Evolutionary conservation across 2,888 invertebrate species (phyloP).

Genomic region (Melieria crassipennis): DNA sequence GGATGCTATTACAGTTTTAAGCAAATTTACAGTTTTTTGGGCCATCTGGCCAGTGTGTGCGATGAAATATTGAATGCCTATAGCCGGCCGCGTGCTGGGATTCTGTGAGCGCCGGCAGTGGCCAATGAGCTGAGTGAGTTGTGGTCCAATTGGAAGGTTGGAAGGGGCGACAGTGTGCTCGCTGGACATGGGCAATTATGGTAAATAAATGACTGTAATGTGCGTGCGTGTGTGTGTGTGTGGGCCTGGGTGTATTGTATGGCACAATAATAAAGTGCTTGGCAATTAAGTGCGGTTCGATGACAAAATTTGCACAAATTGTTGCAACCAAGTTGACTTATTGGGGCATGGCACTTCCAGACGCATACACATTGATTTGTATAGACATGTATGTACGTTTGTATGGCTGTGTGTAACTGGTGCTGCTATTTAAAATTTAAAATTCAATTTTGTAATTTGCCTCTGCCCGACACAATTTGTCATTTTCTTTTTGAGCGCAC

Average conservation of each 20-base stretch:
- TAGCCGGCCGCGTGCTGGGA: too few relatives aligned
- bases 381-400: background rate
- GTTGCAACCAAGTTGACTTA: slow-evolving; percentile 46
- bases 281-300: slow-evolving; percentile 17
- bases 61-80: too few relatives aligned
- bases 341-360: slow-evolving; percentile 2
- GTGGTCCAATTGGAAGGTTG: too few relatives aligned
- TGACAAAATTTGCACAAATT: slow-evolving; percentile 30
- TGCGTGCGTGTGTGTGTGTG: background rate
- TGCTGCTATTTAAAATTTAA: slow-evolving; percentile 13
- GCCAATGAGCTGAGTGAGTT: too few relatives aligned
- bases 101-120: too few relatives aligned
- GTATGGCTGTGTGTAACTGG: background rate
- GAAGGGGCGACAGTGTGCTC: too few relatives aligned
- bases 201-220: background rate
- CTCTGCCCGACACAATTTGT: background rate
- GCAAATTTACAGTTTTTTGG: too few relatives aligned
- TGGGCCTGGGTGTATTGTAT: slow-evolving; percentile 12
- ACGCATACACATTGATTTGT: background rate
- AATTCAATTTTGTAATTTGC: slow-evolving; percentile 17
- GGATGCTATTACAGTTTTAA: too few relatives aligned
- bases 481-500: background rate
- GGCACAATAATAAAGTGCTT: slow-evolving; percentile 33
- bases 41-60: too few relatives aligned
- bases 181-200: too few relatives aligned